These are phyloP conservation scores for Meloidogyne chitwoodi DNA, from an alignment of 1,140 invertebrate species.

Conservation along the genomic window DNA sequence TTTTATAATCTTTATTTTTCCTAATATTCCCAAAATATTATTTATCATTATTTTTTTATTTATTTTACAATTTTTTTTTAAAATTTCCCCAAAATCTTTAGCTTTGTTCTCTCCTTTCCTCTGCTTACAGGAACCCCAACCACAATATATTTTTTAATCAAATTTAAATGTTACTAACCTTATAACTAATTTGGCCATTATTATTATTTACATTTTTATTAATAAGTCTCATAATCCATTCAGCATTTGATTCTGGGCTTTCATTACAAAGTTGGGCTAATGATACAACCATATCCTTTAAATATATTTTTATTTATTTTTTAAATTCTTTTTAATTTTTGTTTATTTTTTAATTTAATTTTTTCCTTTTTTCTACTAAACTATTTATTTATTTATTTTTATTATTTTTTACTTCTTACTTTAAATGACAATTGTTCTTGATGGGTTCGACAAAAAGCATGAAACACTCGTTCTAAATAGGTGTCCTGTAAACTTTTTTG, in stretches of 20 bases:
- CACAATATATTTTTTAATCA: not conserved
- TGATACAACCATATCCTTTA: conserved; percentile 46
- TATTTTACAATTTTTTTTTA: too few species aligned
- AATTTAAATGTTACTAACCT: conserved; percentile 20
- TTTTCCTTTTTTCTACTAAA: not conserved
- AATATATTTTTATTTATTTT: not conserved
- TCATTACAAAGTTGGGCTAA: conserved; percentile 37
- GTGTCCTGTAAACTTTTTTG: conserved; percentile 26
- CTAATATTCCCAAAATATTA: too few species aligned
- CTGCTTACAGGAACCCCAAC: too few species aligned
- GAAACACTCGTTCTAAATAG: conserved; percentile 51
- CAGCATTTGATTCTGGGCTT: conserved; percentile 43
- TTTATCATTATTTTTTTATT: too few species aligned
- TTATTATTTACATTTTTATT: conserved; percentile 19
- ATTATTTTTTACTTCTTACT: conserved; percentile 31
- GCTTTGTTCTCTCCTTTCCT: too few species aligned
- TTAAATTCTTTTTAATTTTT: not conserved
- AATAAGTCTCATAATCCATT: conserved; percentile 53
- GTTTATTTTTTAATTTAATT: not conserved
- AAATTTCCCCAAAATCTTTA: too few species aligned
- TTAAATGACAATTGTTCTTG: conserved; percentile 51
- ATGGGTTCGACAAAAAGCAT: conserved; percentile 43
- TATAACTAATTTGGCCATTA: conserved; percentile 28
- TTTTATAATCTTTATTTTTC: too few species aligned
- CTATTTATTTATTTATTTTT: not conserved